phyloP scores from a whole-genome alignment of 2,888 invertebrate species.

The Linnaemya tessellans region DNA sequence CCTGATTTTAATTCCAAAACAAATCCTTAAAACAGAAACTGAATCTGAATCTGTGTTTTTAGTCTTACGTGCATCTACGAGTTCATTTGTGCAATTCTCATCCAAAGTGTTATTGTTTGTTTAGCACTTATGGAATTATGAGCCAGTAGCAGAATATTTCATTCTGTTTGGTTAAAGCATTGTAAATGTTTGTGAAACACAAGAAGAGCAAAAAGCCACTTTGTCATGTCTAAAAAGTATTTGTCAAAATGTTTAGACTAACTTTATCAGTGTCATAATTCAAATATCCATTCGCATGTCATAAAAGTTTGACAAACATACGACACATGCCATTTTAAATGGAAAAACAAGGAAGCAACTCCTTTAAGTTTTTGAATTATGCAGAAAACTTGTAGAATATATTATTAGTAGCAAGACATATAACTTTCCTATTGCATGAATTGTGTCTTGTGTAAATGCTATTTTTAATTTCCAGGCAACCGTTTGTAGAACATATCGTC shows the following conservation, averaged over 20 bases:
- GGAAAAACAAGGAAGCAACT: no score
- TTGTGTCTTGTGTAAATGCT: no score
- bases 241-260: constrained; percentile 30
- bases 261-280: neutral
- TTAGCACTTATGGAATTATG: constrained; percentile 40
- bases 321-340: no score
- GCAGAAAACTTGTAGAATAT: no score
- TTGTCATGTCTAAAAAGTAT: constrained; percentile 31
- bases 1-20: constrained; percentile 5
- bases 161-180: constrained; percentile 15
- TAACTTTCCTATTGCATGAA: no score
- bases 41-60: neutral
- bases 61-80: neutral
- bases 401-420: no score
- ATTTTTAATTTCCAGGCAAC: no score
- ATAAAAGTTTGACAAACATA: neutral
- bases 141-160: constrained; percentile 32
- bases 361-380: no score
- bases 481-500: no score
- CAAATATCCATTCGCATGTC: neutral
- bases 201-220: constrained; percentile 9
- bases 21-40: neutral
- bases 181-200: constrained; percentile 9
- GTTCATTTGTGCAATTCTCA: neutral
- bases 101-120: constrained; percentile 51